These are phyloP conservation scores for Pogonophryne albipinna DNA, from an alignment of 2,797 vertebrate genomes.

Conservation along the genomic window DNA sequence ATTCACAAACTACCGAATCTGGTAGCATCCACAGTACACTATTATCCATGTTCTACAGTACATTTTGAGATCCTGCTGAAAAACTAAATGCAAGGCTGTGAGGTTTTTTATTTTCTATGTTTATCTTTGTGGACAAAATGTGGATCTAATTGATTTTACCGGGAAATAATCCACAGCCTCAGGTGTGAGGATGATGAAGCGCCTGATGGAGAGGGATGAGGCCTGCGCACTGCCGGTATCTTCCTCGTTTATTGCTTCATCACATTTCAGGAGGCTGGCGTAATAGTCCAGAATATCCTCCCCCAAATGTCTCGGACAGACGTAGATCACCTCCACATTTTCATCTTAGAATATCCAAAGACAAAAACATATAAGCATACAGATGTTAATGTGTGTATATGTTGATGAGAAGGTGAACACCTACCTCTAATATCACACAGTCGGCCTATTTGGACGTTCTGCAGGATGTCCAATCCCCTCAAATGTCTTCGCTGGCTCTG, in stretches of 20 bases:
- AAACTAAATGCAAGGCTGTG: background rate
- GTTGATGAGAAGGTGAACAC: background rate
- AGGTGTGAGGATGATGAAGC: conserved; percentile 92
- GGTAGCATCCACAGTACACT: background rate
- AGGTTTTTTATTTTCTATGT: background rate
- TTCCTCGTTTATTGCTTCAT: conserved; percentile 79
- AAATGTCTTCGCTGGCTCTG: conserved; percentile 77
- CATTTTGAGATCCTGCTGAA: conserved; percentile 3
- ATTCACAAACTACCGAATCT: conserved; percentile 59
- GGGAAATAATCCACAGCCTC: conserved; percentile 92
- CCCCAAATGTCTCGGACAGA: conserved; percentile 87
- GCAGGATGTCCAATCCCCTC: conserved; percentile 81
- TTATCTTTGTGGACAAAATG: conserved; percentile 20
- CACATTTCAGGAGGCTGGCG: conserved; percentile 87
- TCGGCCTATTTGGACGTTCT: conserved; percentile 91
- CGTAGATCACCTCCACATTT: conserved; percentile 92
- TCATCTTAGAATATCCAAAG: conserved; percentile 83
- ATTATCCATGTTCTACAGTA: background rate
- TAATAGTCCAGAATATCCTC: conserved; percentile 90
- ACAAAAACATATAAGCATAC: background rate
- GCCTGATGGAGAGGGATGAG: conserved; percentile 81
- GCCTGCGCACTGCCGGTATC: conserved; percentile 73
- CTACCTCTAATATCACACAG: conserved; percentile 90
- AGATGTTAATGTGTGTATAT: background rate
- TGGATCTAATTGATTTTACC: conserved; percentile 80